Conservation (phyloP, 2,113 vertebrate species). For the Hydropotes inermis region DNA sequence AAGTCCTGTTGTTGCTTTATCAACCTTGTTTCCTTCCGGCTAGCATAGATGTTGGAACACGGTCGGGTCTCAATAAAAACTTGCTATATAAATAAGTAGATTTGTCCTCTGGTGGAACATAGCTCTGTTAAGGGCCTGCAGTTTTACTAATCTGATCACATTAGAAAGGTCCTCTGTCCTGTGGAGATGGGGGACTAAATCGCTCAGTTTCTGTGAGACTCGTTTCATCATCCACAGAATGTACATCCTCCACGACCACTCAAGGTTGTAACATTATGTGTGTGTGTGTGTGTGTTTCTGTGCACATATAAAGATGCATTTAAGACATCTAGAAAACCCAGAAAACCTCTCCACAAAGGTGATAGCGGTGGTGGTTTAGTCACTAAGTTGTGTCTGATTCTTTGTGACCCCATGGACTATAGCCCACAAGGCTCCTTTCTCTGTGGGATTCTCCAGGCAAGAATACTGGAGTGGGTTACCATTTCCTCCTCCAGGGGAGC, state of each 20-base stretch:
- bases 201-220: neutral
- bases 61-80: neutral
- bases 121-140: neutral
- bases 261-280: neutral
- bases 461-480: neutral
- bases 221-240: neutral
- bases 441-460: neutral
- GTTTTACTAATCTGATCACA: neutral
- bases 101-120: neutral
- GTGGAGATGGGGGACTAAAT: neutral
- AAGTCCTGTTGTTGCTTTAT: neutral
- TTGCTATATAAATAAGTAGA: neutral
- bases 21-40: neutral
- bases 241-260: neutral
- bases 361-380: neutral
- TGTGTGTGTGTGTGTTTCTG: neutral
- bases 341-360: neutral
- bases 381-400: fast-evolving
- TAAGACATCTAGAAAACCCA: neutral
- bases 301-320: neutral
- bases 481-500: neutral
- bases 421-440: neutral
- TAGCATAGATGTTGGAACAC: neutral
- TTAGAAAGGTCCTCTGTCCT: neutral
- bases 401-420: neutral